Evolutionary conservation across 1,140 invertebrate genomes (phyloP), one percentile per base, ranked within the genome.

Genomic region (Drosophila serrata): DNA sequence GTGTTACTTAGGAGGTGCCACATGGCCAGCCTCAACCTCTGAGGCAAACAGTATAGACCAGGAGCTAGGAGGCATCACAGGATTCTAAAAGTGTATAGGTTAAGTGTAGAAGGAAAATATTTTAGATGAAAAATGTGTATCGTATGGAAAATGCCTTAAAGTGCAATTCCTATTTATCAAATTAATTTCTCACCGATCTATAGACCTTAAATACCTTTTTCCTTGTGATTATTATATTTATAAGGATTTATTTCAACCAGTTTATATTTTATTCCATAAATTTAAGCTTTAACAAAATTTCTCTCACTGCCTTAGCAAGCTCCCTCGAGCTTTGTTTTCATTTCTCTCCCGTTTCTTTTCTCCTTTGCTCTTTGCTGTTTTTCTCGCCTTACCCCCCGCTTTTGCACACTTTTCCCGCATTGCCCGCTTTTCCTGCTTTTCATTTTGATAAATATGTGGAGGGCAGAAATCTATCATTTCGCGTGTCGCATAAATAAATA

Each of bases 401-500:
- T 80, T 74, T 64, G 39, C 39, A 12, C 42, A 19, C 43, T 45
- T 42, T 45, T 39, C 19, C 76, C 42, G 40, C 48, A 68, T 35
- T 35, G 15, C n/a, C 27, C n/a, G 27, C 48, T 31, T 49, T 49
- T 42, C 24, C 76, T 74, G 51, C 60, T 80, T 80, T 74, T 64
- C 77, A 65, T 79, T 79, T 79, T 81, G 69, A 81, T 81, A 81
- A 81, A 81, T 81, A 81, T 81, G 72, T 81, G 78, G 53, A 68
- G 58, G 56, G 75, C 65, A 79, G 77, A 80, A 79, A 80, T 80
- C 69, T 80, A 80, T 80, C 77, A 80, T 80, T 75, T 80, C 76
- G 77, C 77, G 77, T 80, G 64, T 81, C 64, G 78, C 72, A 81
- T 81, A 81, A 81, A 81, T 81, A 81, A 81, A 81, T 81, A 81